A percentile compares a stretch with the other conserved stretches of the same genome.
phyloP scores from a whole-genome alignment of 35 echinoderm and acorn worm genomes.

The Diadema setosum region DNA sequence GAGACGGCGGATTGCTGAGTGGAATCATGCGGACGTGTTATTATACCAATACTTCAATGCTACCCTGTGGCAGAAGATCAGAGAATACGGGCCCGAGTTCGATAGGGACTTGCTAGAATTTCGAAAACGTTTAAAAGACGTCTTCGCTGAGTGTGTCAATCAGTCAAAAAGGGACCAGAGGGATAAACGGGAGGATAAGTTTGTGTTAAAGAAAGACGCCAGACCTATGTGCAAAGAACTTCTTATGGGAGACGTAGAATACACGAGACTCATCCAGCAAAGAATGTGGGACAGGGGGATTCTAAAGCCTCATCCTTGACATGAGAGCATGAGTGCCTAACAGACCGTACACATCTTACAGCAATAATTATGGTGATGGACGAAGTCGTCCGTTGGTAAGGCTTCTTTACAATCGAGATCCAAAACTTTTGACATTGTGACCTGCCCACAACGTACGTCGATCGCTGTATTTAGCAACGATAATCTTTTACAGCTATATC shows the following conservation, averaged over 20 bases:
- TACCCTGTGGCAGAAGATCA: slow-evolving; percentile 32
- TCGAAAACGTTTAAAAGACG: background rate
- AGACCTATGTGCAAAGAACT: slow-evolving; percentile 9
- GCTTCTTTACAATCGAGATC: no score
- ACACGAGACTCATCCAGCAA: slow-evolving; percentile 1
- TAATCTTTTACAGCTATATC: no score
- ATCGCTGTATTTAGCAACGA: no score
- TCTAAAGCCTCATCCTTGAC: background rate
- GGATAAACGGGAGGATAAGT: slow-evolving; percentile 13
- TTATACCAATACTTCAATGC: slow-evolving; percentile 30
- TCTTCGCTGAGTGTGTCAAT: background rate
- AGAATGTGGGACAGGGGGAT: background rate
- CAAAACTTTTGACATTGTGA: no score
- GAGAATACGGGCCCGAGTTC: slow-evolving; percentile 32
- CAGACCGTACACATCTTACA: no score
- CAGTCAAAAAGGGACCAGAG: background rate
- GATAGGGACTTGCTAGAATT: slow-evolving; percentile 7
- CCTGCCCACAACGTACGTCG: no score
- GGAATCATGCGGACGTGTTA: slow-evolving; percentile 23
- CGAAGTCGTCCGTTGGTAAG: no score
- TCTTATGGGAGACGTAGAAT: slow-evolving; percentile 17
- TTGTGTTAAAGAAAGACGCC: slow-evolving; percentile 11
- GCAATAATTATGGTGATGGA: no score
- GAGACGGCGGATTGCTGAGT: background rate
- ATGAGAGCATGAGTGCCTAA: no score